Evolutionary conservation across 53 echinoderm and acorn worm genomes (phyloP), one percentile per base, ranked within the genome.

Genomic region (Apostichopus leukothele): DNA sequence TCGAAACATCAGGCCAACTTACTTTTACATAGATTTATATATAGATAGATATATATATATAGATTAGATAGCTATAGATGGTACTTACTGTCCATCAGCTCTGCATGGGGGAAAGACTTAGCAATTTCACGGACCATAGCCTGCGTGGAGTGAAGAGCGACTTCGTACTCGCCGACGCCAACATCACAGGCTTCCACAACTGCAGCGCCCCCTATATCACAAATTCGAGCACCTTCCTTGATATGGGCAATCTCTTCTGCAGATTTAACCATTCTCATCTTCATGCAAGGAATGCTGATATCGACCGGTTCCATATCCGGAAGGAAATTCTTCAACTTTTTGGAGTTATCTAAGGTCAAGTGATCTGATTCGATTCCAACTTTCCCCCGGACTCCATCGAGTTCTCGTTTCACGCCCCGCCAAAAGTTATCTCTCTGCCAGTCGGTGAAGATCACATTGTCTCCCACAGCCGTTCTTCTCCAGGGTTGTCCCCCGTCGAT

Each of bases 341-440:
- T 68, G 21, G 63, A 74, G 12, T 86, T 86, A 10, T 76, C 94
- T 19, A 88, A 52, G 11, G 92, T 74, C 11, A 94, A 27, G 55
- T 94, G 94, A 61, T 94, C 94, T 57, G 73, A 89, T 57, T 94
- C 94, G 22, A 88, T 61, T 16, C 94, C 94, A 14, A 96, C 78
- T 83, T 96, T 96, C 51, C 98, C 95, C 13, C 84, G 75, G 60
- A 91, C 53, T 19, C 87, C 86, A 26, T 90, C 89, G 18, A 97
- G 90, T 76, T 93, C 79, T 60, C 92, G 89, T 21, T 94, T 68
- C 10, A 97, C 95, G 5, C 94, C 98, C 8, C 53, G 57, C 93
- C 94, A 97, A 89, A 86, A 97, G 88, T 97, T 97, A 83, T 92
- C 98, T 23, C 88, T 86, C 16, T 95, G 95, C 95, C 95, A 97